Evolutionary conservation across 2,888 invertebrate genomes (phyloP), one percentile per base, ranked within the genome.

Genomic region (Rhingia campestris): DNA sequence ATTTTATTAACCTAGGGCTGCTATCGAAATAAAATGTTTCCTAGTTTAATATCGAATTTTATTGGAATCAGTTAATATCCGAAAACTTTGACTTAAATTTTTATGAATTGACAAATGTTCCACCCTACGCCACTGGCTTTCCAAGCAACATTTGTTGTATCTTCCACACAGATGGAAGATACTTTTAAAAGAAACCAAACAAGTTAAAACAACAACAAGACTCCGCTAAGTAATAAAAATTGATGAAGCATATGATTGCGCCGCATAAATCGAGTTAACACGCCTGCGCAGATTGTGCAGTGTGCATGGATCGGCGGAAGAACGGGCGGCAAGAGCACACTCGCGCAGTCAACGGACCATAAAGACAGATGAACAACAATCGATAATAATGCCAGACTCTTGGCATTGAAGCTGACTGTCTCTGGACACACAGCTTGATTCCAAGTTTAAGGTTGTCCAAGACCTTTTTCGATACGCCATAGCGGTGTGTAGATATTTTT

Each of bases 361-460:
- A 63, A 67, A 80, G 59, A 37, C 41, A 67, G 74, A 80, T 80
- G 54, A 72, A 61, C 76, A 72, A 30, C 74, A 7, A 59, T 84
- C 79, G 69, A 79, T 84, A 84, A 69, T 41, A 84, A 69, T 41
- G 61, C 22, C 72, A 30, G 56, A 49, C 61, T 30, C 22, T 72
- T 73, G 77, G 54, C 82, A 79, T 82, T 73, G 64, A 49, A 58
- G 22, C 22, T 22, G 22, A 2, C 35, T 49, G 72, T n/a, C 10
- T 12, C 43, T 14, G 4, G 9, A 49, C n/a, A 43, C 69, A 32
- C 67, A 39, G 35, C 69, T 66, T 74, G 53, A 58, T 35, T 53
- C 79, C 82, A 84, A 82, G 82, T 79, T 79, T 69, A 79, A 84
- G 82, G 82, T 74, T 84, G 79, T 64, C 10, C 69, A 64, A 79